A percentile compares a stretch with the other conserved stretches of the same genome.
These are phyloP conservation scores for Alviniconcha strummeri DNA, from an alignment of 2,888 invertebrate species.

Conservation along the genomic window DNA sequence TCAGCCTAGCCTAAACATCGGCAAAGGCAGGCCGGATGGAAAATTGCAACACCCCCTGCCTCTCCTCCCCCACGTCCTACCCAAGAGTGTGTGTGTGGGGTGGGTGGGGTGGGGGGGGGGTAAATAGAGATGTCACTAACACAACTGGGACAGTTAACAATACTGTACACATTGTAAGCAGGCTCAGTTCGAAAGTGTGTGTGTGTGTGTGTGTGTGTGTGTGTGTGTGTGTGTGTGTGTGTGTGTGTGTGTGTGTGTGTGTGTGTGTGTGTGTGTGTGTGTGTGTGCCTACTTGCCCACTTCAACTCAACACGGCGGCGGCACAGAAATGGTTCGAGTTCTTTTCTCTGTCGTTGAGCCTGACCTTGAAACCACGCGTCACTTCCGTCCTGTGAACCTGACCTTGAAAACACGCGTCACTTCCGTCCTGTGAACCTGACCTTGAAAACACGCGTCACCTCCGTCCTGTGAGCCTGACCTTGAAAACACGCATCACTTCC, in stretches of 20 bases:
- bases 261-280: background rate
- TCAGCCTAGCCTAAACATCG: background rate
- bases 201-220: conserved; percentile 4
- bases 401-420: background rate
- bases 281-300: background rate
- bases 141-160: background rate
- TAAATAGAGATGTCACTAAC: background rate
- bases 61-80: background rate
- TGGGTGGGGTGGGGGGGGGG: background rate
- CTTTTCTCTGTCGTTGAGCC: no score
- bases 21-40: background rate
- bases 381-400: background rate
- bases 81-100: background rate
- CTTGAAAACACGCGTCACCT: background rate
- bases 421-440: background rate
- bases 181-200: background rate
- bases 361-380: background rate
- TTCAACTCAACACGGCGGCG: background rate
- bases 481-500: background rate
- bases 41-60: background rate
- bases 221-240: background rate
- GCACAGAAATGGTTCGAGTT: background rate
- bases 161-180: background rate
- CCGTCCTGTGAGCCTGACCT: background rate
- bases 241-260: background rate